Base-by-base conservation (phyloP, 1,140 invertebrate genomes). In the Neodiprion pinetum region DNA sequence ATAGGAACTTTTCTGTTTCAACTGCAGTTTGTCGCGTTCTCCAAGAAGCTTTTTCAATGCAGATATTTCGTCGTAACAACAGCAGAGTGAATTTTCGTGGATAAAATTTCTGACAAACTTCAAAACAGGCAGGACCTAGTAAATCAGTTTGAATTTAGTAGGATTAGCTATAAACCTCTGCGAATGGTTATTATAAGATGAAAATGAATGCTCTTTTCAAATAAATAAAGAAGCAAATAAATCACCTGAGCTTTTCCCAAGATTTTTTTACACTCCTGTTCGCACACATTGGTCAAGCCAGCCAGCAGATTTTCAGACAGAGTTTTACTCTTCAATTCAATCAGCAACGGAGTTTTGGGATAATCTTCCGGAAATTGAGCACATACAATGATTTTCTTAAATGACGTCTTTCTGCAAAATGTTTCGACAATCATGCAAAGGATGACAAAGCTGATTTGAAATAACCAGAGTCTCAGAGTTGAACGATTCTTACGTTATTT, bases 321-420 rank as follows among this genome's bases (percentile, higher is more conserved):
- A 53, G 91, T 91, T 85, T 93, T 94, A 78, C 93, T 94, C 80
- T 94, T 95, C 0, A 95, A 83, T 86, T 95, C 94, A n/a, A 94
- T 85, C 12, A 95, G 81, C 3, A 95, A 78, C 1, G 89, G 84
- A 0, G 81, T 77, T 9, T 82, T 75, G 3, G 93, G 92, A 83
- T 95, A 95, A 50, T 90, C 84, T 9, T 86, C 77, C 7, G 93
- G 90, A 84, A 95, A 95, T 79, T 93, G 92, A 23, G 94, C 88
- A 78, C 92, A 93, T 67, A 90, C 89, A 12, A 91, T 88, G 65
- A 95, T 82, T 71, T 91, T 88, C 78, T 93, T 94, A 77, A 91
- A 91, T 53, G 88, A 84, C 68, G 91, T 91, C 79, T 89, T 89
- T 79, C 92, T 92, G 80, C 12, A 86, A 81, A 71, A 80, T 53